A percentile compares a stretch with the other conserved stretches of the same genome.
Conservation (phyloP, 2,113 vertebrate species). For the Tretioscincus oriximinensis region DNA sequence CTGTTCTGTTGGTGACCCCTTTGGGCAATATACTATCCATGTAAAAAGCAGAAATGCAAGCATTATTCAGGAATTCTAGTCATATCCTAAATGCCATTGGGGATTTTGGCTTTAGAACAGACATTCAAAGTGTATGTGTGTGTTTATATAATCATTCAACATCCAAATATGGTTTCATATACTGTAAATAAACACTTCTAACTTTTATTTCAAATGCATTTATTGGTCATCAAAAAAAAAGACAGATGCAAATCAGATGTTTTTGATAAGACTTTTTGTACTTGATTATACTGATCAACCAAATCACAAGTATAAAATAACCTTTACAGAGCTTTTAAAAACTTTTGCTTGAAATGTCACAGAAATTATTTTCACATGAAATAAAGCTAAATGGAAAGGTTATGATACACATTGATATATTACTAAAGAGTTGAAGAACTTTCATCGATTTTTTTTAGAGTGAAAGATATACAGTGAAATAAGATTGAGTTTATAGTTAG, state of each 20-base stretch:
- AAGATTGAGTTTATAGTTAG: not conserved
- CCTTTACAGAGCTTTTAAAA: not conserved
- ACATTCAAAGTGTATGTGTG: rapidly evolving
- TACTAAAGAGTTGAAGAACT: not conserved
- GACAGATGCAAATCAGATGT: not conserved
- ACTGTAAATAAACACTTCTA: not conserved
- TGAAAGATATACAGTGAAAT: not conserved
- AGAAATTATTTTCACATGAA: constrained; percentile 17
- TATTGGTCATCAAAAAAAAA: not conserved
- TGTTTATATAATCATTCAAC: too few species aligned
- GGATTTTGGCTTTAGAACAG: not conserved
- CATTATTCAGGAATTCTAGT: not conserved
- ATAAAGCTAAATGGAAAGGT: constrained; percentile 11
- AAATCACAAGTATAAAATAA: constrained; percentile 4
- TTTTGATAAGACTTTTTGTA: not conserved
- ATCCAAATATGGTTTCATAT: not conserved
- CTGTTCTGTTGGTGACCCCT: too few species aligned
- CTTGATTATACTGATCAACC: not conserved
- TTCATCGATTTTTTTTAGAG: not conserved
- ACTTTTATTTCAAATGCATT: not conserved
- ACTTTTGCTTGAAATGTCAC: constrained; percentile 4
- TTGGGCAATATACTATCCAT: too few species aligned
- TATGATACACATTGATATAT: constrained; percentile 6
- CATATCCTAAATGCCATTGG: constrained; percentile 12
- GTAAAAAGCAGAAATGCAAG: too few species aligned